Evolutionary conservation across 2,888 invertebrate genomes (phyloP), one percentile per base, ranked within the genome.

Genomic region (Apotomis turbidana): DNA sequence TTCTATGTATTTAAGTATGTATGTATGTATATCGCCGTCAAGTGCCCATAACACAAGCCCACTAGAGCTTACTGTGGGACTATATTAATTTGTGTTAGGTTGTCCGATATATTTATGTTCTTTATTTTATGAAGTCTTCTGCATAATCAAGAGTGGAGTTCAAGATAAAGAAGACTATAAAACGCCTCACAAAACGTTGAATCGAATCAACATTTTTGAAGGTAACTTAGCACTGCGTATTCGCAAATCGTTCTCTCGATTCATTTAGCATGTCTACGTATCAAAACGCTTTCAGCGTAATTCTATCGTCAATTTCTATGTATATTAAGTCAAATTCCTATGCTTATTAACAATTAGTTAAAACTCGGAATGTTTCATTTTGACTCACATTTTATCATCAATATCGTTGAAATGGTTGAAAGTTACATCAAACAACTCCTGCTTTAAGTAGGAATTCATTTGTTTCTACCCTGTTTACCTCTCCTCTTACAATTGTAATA

Each of bases 151-250:
- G 27, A 46, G 36, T 66, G n/a, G 38, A 66, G 66, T 51, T 38
- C 46, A n/a, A 59, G 51, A 59, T 55, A 69, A 12, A 63, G 52
- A 62, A 66, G 60, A 73, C 70, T 66, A 87, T 85, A 86, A 90
- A 91, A 90, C 93, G 91, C 93, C 93, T 93, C 93, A 93, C 82
- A 90, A 93, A 93, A 93, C 85, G 88, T 93, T 93, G 90, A 88
- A 86, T 85, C 78, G 12, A 83, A 88, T 92, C 92, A 93, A 93
- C 92, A 87, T 89, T 91, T 91, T 89, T 93, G 93, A 93, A 93
- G 90, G 93, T 93, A 91, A 89, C 88, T 88, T 81, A 55, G 78
- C 81, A 83, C 84, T 86, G 85, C 84, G 86, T 82, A 74, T 79
- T 81, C 77, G 75, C 74, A 74, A 9, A 78, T 70, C 58, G 74